Base-by-base conservation (phyloP, 2,888 invertebrate species). In the Embidobia sp. region DNA sequence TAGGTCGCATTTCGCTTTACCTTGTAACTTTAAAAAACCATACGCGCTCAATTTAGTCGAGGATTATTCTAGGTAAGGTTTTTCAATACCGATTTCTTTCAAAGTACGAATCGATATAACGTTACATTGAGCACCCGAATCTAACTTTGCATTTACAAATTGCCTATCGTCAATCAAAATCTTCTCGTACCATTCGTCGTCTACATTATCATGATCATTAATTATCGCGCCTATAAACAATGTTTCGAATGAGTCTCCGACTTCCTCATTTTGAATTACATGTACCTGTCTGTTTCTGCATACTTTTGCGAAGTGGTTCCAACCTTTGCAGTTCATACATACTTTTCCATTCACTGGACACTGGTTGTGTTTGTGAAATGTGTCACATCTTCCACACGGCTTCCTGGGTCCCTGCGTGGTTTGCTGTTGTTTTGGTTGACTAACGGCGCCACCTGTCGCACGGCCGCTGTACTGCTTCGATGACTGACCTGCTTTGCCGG, bases 321-420 rank as follows among this genome's bases (percentile, higher is more conserved):
- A 35, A 11, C 18, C 15, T 19, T 57, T 13, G 55, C 78, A 80
- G 18, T 35, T 57, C 1, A 10, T 4, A 59, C 76, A 78, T 42
- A 33, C 29, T 18, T 73, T 76, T 10, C 74, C 74, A 26, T 49
- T 74, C 16, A 74, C 79, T 22, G 79, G 78, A 42, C 79, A 79
- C 10, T 72, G 11, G 15, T 67, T 22, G 11, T 3, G 1, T 29
- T 35, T 69, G 8, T 73, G 35, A 8, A 64, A 15, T 29, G 10
- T 11, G 6, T 55, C 57, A 26, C 75, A 79, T 40, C 46, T 73
- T 1, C 10, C n/a, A 27, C 73, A 79, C 15, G 27, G 11, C 31
- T 42, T 57, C 19, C 11, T 16, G 2, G 2, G 5, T 11, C 33
- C 4, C 27, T 44, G 42, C 40, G 11, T 10, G 18, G 42, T 19